These are phyloP conservation scores for Ictidomys tridecemlineatus DNA, from an alignment of 2,113 vertebrate species.

Conservation along the genomic window DNA sequence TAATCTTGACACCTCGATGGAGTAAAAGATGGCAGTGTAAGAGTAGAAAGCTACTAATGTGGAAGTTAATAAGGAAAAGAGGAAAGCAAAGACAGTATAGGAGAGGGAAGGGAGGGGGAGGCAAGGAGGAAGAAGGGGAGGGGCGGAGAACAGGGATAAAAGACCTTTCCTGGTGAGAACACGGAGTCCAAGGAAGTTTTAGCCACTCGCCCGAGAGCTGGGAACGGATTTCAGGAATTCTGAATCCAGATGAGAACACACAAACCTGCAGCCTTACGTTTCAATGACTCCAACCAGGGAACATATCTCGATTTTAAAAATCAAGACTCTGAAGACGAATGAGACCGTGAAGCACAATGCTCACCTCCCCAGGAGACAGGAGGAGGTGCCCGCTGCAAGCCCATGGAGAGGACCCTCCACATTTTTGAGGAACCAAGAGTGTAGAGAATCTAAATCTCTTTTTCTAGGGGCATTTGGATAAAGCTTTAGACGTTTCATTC, in stretches of 20 bases:
- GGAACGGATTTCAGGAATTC: background rate
- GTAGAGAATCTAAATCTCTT: background rate
- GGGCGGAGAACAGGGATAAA: no score
- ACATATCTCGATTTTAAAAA: background rate
- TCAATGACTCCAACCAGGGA: background rate
- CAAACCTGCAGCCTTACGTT: background rate
- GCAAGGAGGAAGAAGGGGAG: background rate
- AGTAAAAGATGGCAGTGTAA: background rate
- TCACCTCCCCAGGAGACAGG: background rate
- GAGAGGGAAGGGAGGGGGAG: background rate
- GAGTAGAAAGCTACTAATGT: background rate
- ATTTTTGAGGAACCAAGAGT: rapidly evolving
- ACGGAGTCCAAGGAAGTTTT: background rate
- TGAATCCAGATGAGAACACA: background rate
- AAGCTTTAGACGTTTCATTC: background rate
- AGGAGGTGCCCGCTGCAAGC: background rate
- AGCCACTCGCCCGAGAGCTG: background rate
- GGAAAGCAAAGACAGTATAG: background rate
- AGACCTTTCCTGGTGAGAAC: background rate
- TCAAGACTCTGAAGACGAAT: background rate
- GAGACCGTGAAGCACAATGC: background rate
- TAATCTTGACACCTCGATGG: background rate
- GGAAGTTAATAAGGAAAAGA: background rate
- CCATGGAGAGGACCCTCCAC: background rate
- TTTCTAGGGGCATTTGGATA: background rate